Base-by-base conservation (phyloP, 2,888 invertebrate species). In the Nephrocerus scutellatus region DNA sequence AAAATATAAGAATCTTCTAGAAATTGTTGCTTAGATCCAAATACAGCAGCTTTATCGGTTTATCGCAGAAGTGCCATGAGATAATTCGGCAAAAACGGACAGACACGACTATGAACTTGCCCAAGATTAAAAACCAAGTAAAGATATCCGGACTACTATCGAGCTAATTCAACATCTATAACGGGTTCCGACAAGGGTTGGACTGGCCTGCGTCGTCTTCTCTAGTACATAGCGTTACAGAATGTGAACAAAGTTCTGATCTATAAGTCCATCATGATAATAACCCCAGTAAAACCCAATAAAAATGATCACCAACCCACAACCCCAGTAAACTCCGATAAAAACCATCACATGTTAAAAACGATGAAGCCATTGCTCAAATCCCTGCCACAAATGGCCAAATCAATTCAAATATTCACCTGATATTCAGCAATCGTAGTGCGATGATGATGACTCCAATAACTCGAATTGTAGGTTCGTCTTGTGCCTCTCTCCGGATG, bases 371-470 rank as follows among this genome's bases (percentile, higher is more conserved):
- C 9, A n/a, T n/a, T 21, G 32, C 30, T 22, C 25, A 43, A 46
- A 46, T 46, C 44, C 34, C 44, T 33, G 33, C 41, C 41, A 34
- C 33, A 44, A 44, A 41, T 44, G 46, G 46, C 36, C 41, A 46
- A 46, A 39, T 46, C 44, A 46, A 46, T 44, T 44, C 39, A 41
- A 46, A 46, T 46, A 46, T 46, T 46, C 46, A 46, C 46, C 46
- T 46, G 46, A 44, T 41, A 36, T 41, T 39, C 36, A 22, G 15
- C 24, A 39, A 33, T 32, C 33, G 35, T 39, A 41, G 23, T 22
- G n/a, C n/a, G n/a, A n/a, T n/a, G n/a, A n/a, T n/a, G n/a, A n/a
- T n/a, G n/a, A n/a, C n/a, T n/a, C n/a, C n/a, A n/a, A n/a, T n/a
- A n/a, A n/a, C n/a, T n/a, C n/a, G n/a, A n/a, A n/a, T n/a, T n/a